Conservation (phyloP, 1,140 invertebrate species). For the Macrosteles quadrilineatus region DNA sequence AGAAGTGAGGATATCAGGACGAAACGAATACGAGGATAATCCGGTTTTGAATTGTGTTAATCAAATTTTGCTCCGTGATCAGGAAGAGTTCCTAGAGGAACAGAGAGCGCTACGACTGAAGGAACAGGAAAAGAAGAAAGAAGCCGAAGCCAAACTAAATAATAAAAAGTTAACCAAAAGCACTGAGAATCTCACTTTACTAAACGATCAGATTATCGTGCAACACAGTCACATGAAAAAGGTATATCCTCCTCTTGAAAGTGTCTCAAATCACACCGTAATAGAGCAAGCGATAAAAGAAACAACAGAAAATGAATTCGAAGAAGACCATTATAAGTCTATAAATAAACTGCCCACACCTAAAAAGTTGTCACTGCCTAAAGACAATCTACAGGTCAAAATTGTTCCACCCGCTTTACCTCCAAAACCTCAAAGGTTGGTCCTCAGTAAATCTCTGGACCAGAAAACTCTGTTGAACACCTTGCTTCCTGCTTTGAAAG, state of each 20-base stretch:
- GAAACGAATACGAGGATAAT: slow-evolving; percentile 58
- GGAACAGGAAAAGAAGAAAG: slow-evolving; percentile 19
- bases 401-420: slow-evolving; percentile 62
- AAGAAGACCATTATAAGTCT: not conserved
- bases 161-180: slow-evolving; percentile 13
- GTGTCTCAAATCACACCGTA: not conserved
- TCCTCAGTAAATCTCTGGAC: slow-evolving; percentile 15
- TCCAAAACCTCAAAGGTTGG: slow-evolving; percentile 57
- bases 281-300: not conserved
- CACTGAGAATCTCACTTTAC: slow-evolving; percentile 6
- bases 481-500: slow-evolving; percentile 18
- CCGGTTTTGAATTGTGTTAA: slow-evolving; percentile 76
- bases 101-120: slow-evolving; percentile 29
- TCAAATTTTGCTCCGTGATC: slow-evolving; percentile 66
- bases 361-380: not conserved
- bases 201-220: not conserved
- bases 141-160: slow-evolving; percentile 17
- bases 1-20: slow-evolving; percentile 31
- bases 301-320: not conserved
- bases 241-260: not conserved
- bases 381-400: not conserved
- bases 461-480: not conserved
- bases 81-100: slow-evolving; percentile 49
- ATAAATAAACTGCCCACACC: not conserved
- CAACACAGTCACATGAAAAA: slow-evolving; percentile 18